Conservation (phyloP, 1,140 invertebrate genomes). For the Bombus consobrinus region DNA sequence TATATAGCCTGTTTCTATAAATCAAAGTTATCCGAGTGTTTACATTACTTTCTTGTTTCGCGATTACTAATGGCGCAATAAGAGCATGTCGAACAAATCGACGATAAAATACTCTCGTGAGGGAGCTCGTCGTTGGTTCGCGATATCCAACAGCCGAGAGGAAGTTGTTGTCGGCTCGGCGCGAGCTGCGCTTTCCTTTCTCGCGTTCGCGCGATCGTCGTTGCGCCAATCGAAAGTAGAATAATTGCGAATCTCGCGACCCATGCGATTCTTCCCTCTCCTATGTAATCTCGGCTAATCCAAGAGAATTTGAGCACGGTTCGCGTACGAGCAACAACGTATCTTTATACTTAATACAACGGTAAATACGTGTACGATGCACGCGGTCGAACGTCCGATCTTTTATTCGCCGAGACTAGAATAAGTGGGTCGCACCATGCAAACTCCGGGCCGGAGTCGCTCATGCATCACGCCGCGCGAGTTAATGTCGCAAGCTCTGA, state of each 20-base stretch:
- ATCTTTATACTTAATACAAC: not conserved
- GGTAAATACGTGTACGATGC: not conserved
- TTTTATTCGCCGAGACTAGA: conserved; percentile 23
- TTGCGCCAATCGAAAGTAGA: not conserved
- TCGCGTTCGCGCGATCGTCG: not conserved
- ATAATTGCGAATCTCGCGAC: not conserved
- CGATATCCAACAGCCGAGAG: conserved; percentile 39
- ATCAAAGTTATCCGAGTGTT: conserved; percentile 76
- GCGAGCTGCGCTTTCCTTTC: not conserved
- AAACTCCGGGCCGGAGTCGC: conserved; percentile 70
- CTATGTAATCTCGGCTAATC: too few relatives aligned
- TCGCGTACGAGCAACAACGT: not conserved
- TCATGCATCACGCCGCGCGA: conserved; percentile 72
- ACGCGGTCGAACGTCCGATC: not conserved
- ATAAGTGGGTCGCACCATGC: conserved; percentile 73
- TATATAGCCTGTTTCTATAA: conserved; percentile 67
- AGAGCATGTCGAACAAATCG: conserved; percentile 71
- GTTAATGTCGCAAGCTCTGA: conserved; percentile 74
- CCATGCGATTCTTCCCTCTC: not conserved
- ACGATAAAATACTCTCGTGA: conserved; percentile 27
- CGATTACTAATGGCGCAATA: conserved; percentile 77
- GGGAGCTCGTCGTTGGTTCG: conserved; percentile 24
- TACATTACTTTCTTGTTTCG: conserved; percentile 78
- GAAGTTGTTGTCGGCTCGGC: not conserved
- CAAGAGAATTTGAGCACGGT: not conserved